These are phyloP conservation scores for Dolichoris vasculosae DNA, from an alignment of 1,140 invertebrate species.

Conservation along the genomic window DNA sequence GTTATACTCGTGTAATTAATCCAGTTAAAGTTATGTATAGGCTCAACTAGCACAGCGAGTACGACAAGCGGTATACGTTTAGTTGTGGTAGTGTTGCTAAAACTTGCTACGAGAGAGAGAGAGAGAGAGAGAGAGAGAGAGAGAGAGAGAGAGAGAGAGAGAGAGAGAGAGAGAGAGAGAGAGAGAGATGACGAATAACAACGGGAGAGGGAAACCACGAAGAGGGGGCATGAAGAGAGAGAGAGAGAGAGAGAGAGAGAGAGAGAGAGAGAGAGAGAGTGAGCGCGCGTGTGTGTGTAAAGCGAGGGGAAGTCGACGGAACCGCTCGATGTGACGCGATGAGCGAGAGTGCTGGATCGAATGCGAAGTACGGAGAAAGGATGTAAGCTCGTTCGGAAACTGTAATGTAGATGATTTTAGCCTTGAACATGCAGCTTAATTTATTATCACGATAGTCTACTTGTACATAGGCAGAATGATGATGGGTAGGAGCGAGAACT, in stretches of 20 bases:
- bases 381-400: neutral
- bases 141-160: constrained; percentile 20
- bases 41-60: neutral
- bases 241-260: constrained; percentile 29
- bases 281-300: no score
- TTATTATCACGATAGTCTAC: neutral
- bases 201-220: no score
- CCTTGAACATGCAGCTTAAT: constrained; percentile 9
- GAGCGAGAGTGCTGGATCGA: constrained; percentile 38
- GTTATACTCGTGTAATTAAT: constrained; percentile 64
- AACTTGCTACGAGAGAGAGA: neutral
- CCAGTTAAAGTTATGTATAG: constrained; percentile 62
- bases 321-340: neutral
- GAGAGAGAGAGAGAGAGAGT: neutral
- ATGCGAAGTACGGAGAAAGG: constrained; percentile 29
- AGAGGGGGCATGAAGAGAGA: constrained; percentile 35
- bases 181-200: no score
- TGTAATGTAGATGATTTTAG: neutral
- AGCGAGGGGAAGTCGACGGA: constrained; percentile 42
- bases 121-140: neutral
- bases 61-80: neutral
- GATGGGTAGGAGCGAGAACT: neutral
- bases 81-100: constrained; percentile 55
- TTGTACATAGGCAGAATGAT: neutral
- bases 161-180: neutral